Evolutionary conservation across 2,113 vertebrate genomes (phyloP).

Genomic region (Phyllostomus hastatus): DNA sequence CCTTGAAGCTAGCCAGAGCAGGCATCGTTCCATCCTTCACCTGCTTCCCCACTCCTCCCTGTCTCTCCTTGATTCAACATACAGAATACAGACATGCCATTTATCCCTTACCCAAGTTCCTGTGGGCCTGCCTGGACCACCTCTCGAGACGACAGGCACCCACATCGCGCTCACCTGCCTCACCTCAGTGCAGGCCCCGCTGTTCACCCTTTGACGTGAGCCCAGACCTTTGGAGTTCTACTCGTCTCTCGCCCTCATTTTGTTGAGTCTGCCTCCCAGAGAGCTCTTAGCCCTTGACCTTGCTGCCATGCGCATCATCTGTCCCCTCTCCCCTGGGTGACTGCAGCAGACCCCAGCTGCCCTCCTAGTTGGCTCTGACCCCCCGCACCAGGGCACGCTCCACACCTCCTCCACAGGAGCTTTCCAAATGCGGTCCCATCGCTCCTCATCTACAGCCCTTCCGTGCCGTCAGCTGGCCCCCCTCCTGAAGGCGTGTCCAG

Average conservation of each 20-base stretch:
- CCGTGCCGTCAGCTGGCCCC: background rate
- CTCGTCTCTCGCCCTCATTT: background rate
- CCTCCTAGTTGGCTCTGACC: background rate
- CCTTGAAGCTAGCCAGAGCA: background rate
- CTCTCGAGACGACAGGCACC: background rate
- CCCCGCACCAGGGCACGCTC: fast-evolving
- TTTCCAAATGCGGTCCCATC: background rate
- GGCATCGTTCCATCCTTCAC: background rate
- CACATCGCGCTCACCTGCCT: background rate
- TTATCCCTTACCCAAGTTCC: background rate
- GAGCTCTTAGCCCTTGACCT: background rate
- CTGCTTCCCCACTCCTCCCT: too few species aligned
- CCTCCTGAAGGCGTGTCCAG: background rate
- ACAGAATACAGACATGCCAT: fast-evolving
- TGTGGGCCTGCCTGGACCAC: background rate
- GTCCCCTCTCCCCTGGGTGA: background rate
- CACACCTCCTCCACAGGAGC: fast-evolving
- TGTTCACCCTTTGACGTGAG: background rate
- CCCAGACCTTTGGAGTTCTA: background rate
- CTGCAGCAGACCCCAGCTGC: background rate
- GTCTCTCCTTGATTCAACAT: background rate
- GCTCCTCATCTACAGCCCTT: background rate
- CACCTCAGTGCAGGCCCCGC: background rate
- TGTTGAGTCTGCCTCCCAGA: background rate
- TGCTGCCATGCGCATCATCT: background rate